Percentiles rank a stretch among this genome's conserved stretches.
Conservation (phyloP, 2,888 invertebrate genomes). For the Xestia xanthographa region DNA sequence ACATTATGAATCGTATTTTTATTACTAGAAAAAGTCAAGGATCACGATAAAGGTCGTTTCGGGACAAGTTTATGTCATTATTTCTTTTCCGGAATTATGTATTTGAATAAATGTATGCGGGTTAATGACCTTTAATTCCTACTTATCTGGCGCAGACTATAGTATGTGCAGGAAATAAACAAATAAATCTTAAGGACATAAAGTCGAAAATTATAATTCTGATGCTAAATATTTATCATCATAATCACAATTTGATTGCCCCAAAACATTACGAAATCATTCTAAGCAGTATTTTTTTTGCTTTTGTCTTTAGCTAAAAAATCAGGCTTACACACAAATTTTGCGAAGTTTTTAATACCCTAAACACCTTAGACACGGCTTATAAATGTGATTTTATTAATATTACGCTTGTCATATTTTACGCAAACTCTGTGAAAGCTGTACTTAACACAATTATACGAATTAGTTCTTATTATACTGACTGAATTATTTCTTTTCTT, state of each 20-base stretch:
- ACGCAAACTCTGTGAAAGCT: conserved; percentile 34
- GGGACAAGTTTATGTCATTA: too few relatives aligned
- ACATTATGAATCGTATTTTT: too few relatives aligned
- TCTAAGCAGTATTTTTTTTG: background rate
- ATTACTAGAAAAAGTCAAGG: too few relatives aligned
- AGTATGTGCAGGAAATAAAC: background rate
- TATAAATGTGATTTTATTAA: conserved; percentile 48
- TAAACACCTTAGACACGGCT: conserved; percentile 43
- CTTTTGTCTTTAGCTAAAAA: background rate
- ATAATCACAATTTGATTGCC: background rate
- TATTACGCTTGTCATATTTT: conserved; percentile 56
- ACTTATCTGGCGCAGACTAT: too few relatives aligned
- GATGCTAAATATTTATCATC: background rate
- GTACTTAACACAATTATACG: conserved; percentile 22
- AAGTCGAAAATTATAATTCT: background rate
- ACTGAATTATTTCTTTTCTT: too few relatives aligned
- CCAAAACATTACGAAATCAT: background rate
- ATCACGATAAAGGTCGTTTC: too few relatives aligned
- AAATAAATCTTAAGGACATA: background rate
- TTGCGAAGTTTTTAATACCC: too few relatives aligned
- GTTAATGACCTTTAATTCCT: too few relatives aligned
- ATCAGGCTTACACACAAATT: too few relatives aligned
- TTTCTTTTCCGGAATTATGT: too few relatives aligned
- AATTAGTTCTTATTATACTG: conserved; percentile 42
- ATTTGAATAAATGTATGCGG: too few relatives aligned